Evolutionary conservation across 2,888 invertebrate genomes (phyloP), one percentile per base, ranked within the genome.

Genomic region (Omphaloscelis lunosa): DNA sequence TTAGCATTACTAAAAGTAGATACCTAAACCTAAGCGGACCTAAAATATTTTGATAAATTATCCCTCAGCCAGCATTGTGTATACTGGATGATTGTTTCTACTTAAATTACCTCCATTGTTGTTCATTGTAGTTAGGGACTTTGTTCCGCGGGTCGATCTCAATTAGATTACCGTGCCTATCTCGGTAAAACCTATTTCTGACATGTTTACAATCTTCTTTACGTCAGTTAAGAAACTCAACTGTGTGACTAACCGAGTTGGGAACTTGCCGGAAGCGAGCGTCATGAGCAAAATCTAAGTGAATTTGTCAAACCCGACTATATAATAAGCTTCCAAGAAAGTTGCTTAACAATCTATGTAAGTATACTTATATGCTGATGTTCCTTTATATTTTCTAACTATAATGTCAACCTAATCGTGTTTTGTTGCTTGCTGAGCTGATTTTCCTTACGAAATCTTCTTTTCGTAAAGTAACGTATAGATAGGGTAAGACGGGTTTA

Each of bases 241-340:
- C 90, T 90, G 88, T 90, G 89, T 83, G 90, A 89, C 90, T 94
- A 94, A 94, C 93, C 86, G 91, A 93, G 92, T 95, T 94, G 93
- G 88, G 84, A 95, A 95, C 90, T 95, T 93, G 89, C 85, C 91
- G 92, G 92, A 89, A 92, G 92, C 92, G 91, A 90, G 93, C 92
- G 91, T 93, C 93, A 92, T 90, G 93, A 94, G 94, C 94, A 94
- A 95, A 95, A 94, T 95, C 91, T 95, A 95, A 95, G 94, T 94
- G 93, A 94, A 95, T 95, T 95, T 95, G 93, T 95, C 95, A 94
- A 95, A 94, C 92, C 93, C 92, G 93, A 91, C 92, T 93, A 91
- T 92, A 92, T 95, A 95, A 95, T 95, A 93, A 95, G 95, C 94
- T 95, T 93, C 91, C 89, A 89, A 91, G 88, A 90, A 93, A 93